Evolutionary conservation across 2,888 invertebrate genomes (phyloP).

Genomic region (Toxonevra muliebris): DNA sequence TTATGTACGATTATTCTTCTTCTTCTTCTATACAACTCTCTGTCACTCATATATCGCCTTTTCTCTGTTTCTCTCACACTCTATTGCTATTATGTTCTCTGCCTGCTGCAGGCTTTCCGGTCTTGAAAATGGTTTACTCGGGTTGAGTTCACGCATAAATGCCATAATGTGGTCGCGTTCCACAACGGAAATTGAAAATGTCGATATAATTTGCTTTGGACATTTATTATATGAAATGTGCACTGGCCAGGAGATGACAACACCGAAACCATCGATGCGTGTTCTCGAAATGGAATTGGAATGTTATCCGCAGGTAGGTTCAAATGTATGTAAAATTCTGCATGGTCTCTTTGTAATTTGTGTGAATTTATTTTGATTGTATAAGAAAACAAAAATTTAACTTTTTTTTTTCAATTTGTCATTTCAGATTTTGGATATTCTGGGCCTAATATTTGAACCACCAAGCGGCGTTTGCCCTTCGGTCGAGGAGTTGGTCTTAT

Average conservation of each 20-base stretch:
- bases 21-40: not conserved
- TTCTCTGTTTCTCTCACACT: not conserved
- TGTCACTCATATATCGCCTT: not conserved
- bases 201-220: slow-evolving; percentile 79
- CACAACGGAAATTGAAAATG: slow-evolving; percentile 66
- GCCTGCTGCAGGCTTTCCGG: slow-evolving; percentile 75
- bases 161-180: slow-evolving; percentile 67
- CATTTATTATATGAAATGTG: slow-evolving; percentile 93
- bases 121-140: slow-evolving; percentile 85
- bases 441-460: slow-evolving; percentile 80
- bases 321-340: slow-evolving; percentile 12
- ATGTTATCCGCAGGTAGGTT: slow-evolving; percentile 75
- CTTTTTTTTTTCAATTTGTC: not conserved
- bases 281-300: slow-evolving; percentile 77
- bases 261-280: slow-evolving; percentile 77
- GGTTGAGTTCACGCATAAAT: slow-evolving; percentile 71
- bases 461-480: slow-evolving; percentile 74
- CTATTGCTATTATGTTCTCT: not conserved
- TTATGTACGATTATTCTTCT: slow-evolving; percentile 6
- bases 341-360: not conserved
- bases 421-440: slow-evolving; percentile 77
- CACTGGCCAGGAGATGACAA: slow-evolving; percentile 81
- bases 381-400: not conserved
- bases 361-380: not conserved
- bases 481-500: slow-evolving; percentile 81